Percentiles rank a stretch among this genome's conserved stretches.
Evolutionary conservation across 1,140 invertebrate species (phyloP).

Genomic region (Hycleus phaleratus): DNA sequence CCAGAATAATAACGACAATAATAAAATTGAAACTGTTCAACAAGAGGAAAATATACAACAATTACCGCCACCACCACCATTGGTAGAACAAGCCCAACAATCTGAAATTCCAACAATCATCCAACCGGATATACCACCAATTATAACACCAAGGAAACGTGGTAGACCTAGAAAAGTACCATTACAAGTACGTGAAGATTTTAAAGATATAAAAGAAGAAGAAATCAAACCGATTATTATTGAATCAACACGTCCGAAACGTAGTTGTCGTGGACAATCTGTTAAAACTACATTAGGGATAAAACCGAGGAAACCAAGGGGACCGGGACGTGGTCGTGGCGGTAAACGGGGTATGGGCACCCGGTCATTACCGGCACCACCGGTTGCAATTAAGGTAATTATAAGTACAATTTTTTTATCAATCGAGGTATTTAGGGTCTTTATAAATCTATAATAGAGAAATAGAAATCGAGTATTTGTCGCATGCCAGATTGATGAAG

Average conservation of each 20-base stretch:
- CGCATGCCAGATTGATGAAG: no score
- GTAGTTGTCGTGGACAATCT: slow-evolving; percentile 35
- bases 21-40: neutral
- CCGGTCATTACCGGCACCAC: slow-evolving; percentile 1
- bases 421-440: no score
- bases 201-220: slow-evolving; percentile 27
- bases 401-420: no score
- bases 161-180: slow-evolving; percentile 29
- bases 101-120: neutral
- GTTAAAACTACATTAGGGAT: slow-evolving; percentile 35
- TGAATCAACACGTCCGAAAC: slow-evolving; percentile 32
- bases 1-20: slow-evolving; percentile 2
- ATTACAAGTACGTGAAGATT: slow-evolving; percentile 31
- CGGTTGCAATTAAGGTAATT: neutral
- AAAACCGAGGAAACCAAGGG: slow-evolving; percentile 34
- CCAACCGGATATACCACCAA: neutral
- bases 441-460: no score
- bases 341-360: slow-evolving; percentile 27
- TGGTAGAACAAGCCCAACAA: neutral
- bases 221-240: slow-evolving; percentile 2
- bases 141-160: slow-evolving; percentile 17
- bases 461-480: no score
- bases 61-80: neutral
- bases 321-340: slow-evolving; percentile 24
- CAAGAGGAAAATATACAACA: neutral